Base-by-base conservation (phyloP, 2,888 invertebrate species). In the Leptarthrus brevirostris region DNA sequence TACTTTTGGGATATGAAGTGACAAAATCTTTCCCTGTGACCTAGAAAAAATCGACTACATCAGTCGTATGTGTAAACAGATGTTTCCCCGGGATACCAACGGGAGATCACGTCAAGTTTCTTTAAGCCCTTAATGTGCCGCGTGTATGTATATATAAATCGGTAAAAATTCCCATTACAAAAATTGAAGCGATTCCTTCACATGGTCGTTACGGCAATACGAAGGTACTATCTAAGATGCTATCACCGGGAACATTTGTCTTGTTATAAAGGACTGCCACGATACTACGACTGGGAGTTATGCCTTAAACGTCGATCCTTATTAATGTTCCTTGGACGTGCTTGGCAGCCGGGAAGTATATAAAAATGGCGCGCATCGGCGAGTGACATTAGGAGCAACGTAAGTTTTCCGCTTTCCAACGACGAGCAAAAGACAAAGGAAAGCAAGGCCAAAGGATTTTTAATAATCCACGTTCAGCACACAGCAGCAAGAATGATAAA, bases 401-500 rank as follows among this genome's bases (percentile, higher is more conserved):
- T 26, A 54, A 54, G 16, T 54, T 54, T 24, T 26, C 30, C 24
- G 26, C 12, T 12, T 24, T 26, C 26, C 24, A 14, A 52, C 30
- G 69, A 69, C 26, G 34, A 24, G 12, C 3, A 26, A 52, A 20
- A 69, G 69, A 49, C 34, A 52, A 49, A 52, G 18, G 20, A 69
- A 52, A 18, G n/a, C 30, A 16, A 52, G 52, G 26, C 54, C 71
- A 54, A 54, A 54, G 61, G 53, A 71, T 75, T 75, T 75, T 75
- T 74, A 74, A 75, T 75, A 75, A 74, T 56, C 73, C 61, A 74
- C 74, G 56, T 58, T 73, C 69, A 44, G 24, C 36, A 52, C 52
- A 74, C 49, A 74, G 54, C 53, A 49, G 54, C 54, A 30, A 24
- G 69, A 64, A 75, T 74, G 74, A 76, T 76, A 76, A 76, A 76